Evolutionary conservation across 1,140 invertebrate species (phyloP), one percentile per base, ranked within the genome.

Genomic region (Carposina sasakii): DNA sequence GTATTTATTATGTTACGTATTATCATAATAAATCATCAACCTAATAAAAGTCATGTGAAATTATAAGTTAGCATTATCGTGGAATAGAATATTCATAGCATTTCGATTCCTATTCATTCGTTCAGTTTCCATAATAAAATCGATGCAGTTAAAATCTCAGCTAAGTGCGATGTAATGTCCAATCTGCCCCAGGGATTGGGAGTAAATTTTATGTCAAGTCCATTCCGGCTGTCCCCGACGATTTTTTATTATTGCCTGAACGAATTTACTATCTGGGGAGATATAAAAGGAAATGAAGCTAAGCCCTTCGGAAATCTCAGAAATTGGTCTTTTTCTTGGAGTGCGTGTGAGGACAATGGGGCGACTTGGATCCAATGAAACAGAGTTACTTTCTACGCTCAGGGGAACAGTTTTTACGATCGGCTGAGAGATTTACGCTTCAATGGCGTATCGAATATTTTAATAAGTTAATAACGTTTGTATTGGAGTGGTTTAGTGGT

Each of bases 221-320:
- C 64, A 73, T 71, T 71, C 51, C 57, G 57, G 66, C 56, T 71
- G 76, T 69, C 70, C 63, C 67, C 60, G 57, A 70, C 68, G 67
- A 69, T 79, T 79, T 72, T 79, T 76, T 76, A 76, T 76, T 75
- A 75, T 75, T 75, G 73, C 62, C 58, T 68, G 67, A 74, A 73
- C 72, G 76, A 79, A 76, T 76, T 76, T 79, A 79, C 73, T 79
- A 75, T 76, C 76, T 76, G 59, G 73, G 73, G 76, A 79, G 76
- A 68, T 71, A 76, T 79, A 79, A 79, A 79, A 79, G 71, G 71
- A 79, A 79, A 79, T 79, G 76, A 79, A 79, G 68, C 71, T 76
- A 79, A 76, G 73, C 76, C 76, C 76, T 79, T 79, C 73, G 76
- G 76, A 76, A 79, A 79, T 79, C 73, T 76, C 60, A 67, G 73